Evolutionary conservation across 2,797 vertebrate genomes (phyloP).

Genomic region (Cryptoprocta ferox): DNA sequence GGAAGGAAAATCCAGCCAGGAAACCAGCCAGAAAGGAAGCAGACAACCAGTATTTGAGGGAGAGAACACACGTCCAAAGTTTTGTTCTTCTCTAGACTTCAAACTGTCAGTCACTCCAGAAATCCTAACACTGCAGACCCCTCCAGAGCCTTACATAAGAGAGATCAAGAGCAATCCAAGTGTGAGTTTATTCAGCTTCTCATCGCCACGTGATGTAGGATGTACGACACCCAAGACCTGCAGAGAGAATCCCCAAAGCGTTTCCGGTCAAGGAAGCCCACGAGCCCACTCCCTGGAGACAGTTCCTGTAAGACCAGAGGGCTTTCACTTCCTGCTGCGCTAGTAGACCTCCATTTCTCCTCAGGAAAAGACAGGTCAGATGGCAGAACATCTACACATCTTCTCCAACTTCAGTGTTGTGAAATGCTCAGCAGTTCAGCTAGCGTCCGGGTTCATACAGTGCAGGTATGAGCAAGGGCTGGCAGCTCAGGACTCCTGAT

Average conservation of each 20-base stretch:
- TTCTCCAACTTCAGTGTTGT: not conserved
- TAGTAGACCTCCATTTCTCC: not conserved
- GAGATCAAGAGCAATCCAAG: not conserved
- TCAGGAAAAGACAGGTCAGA: no score
- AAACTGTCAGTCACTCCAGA: not conserved
- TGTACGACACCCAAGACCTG: fast-evolving
- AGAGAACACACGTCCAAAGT: not conserved
- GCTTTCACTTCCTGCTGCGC: not conserved
- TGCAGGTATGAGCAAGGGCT: not conserved
- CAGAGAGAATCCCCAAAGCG: not conserved
- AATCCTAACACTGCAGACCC: fast-evolving
- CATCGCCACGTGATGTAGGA: fast-evolving
- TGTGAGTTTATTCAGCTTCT: not conserved
- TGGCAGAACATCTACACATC: fast-evolving
- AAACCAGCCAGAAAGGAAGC: not conserved
- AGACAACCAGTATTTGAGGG: not conserved
- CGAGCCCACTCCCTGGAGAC: not conserved
- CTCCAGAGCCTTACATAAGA: not conserved
- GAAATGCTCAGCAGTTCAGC: not conserved
- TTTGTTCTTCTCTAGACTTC: not conserved
- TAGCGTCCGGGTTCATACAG: not conserved
- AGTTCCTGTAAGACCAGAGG: not conserved
- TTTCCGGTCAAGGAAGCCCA: not conserved
- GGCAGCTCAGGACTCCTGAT: not conserved
- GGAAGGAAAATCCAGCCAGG: not conserved